Base-by-base conservation (phyloP, 2,888 invertebrate genomes). In the Alcis repandata region DNA sequence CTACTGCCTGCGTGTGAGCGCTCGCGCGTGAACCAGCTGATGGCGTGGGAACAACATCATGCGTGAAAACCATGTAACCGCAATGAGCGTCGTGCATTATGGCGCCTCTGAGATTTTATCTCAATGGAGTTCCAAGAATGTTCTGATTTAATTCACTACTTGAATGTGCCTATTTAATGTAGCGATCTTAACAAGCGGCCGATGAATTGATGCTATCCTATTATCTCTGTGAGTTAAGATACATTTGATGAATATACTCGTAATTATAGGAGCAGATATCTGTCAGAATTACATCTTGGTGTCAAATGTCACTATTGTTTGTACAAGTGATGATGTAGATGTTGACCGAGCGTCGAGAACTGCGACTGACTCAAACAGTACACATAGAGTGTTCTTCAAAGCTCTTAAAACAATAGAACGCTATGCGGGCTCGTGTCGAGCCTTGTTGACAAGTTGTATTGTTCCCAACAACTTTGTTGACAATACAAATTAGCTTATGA, bases 41-140 rank as follows among this genome's bases (percentile, higher is more conserved):
- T 90, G 84, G 81, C 89, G 92, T 92, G 91, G 88, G 91, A 91
- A 91, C 78, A 80, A 83, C 85, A 83, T 84, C 83, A 82, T 84
- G 80, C 79, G 78, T 82, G 77, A 80, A 82, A 67, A 66, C 65
- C 66, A 72, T 68, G 49, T 56, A 68, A 69, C 71, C 69, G 66
- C 72, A 71, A 49, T 71, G 59, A 56, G 69, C 69, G 68, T 68
- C 66, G 70, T 71, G 63, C 70, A 57, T 59, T 74, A 75, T 74
- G 73, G 67, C 70, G 69, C 70, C 68, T 48, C 40, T 48, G 56
- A 70, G 67, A 70, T 73, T 56, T 38, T 69, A 64, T 69, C 67
- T 53, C 59, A 36, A 51, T 48, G 8, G n/a, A 41, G 38, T 60
- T 51, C 59, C 51, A 52, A 49, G 60, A 67, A 67, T 13, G 43